Conservation (phyloP, 2,797 vertebrate genomes). For the Amniataba percoides region DNA sequence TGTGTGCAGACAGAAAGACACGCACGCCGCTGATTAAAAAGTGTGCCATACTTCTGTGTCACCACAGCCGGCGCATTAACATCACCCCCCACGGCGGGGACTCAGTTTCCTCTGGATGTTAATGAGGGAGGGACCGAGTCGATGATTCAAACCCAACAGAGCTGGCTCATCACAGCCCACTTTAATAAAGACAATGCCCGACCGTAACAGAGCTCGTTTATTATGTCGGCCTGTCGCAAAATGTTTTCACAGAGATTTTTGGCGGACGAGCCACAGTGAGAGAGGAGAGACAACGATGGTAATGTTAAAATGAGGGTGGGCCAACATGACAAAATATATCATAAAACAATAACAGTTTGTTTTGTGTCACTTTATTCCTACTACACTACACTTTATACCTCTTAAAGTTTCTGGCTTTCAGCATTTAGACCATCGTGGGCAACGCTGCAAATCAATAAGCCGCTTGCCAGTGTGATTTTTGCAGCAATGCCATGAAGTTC, state of each 20-base stretch:
- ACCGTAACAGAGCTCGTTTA: constrained; percentile 42
- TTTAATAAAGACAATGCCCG: constrained; percentile 36
- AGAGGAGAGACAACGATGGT: not conserved
- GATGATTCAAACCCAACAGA: constrained; percentile 48
- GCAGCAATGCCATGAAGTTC: not conserved
- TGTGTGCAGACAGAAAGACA: not conserved
- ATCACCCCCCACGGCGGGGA: not conserved
- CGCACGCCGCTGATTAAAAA: constrained; percentile 19
- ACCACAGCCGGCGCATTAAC: constrained; percentile 4
- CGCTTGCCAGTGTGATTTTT: not conserved
- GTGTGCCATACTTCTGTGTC: constrained; percentile 15
- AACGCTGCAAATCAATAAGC: not conserved
- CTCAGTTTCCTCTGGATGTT: constrained; percentile 37
- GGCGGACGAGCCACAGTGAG: not conserved
- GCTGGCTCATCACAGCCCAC: constrained; percentile 42
- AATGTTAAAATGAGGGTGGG: not conserved
- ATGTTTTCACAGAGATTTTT: constrained; percentile 24
- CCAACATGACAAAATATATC: not conserved
- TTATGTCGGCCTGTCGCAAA: constrained; percentile 17
- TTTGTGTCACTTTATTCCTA: too few relatives aligned
- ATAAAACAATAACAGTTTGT: not conserved
- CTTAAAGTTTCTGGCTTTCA: not conserved
- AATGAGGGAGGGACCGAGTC: constrained; percentile 49
- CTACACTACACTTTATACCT: too few relatives aligned
- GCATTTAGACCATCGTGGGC: not conserved